Percentiles rank a stretch among this genome's conserved stretches.
Evolutionary conservation across 1,140 invertebrate genomes (phyloP).

Genomic region (Drosophila eugracilis): DNA sequence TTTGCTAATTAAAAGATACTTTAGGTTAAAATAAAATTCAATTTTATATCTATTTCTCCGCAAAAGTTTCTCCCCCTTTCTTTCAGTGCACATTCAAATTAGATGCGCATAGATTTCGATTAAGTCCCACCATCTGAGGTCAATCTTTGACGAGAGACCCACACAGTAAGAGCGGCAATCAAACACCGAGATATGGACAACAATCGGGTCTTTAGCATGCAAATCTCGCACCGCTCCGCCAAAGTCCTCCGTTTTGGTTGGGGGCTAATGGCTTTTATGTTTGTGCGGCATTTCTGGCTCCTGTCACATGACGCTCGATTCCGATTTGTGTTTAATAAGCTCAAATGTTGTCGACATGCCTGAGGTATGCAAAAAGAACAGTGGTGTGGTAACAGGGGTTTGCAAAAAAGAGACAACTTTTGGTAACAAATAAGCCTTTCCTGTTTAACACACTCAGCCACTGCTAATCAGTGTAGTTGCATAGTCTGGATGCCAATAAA

Average conservation of each 20-base stretch:
- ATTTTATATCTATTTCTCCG: too few species aligned
- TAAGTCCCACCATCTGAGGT: conserved; percentile 32
- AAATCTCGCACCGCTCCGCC: conserved; percentile 34
- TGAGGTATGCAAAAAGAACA: conserved; percentile 28
- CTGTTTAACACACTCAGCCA: conserved; percentile 3
- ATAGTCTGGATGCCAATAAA: conserved; percentile 76
- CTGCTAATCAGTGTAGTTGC: conserved; percentile 40
- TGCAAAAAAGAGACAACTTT: background rate
- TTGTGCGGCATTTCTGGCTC: conserved; percentile 44
- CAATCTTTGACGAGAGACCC: conserved; percentile 18
- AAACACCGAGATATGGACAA: conserved; percentile 15
- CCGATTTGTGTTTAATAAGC: conserved; percentile 65
- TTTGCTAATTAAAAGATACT: too few species aligned
- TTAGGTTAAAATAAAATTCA: too few species aligned
- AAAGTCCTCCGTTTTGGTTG: conserved; percentile 27
- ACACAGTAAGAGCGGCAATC: conserved; percentile 13
- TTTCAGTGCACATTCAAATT: conserved; percentile 19
- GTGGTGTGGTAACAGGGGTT: background rate
- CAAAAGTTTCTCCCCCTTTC: background rate
- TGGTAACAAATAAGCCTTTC: background rate
- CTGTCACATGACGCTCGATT: conserved; percentile 72
- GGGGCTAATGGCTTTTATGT: conserved; percentile 54
- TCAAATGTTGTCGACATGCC: conserved; percentile 55
- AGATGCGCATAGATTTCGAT: conserved; percentile 49
- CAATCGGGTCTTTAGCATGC: conserved; percentile 51